Evolutionary conservation across 2,113 vertebrate species (phyloP), one percentile per base, ranked within the genome.

Genomic region (Odontophorus gujanensis): DNA sequence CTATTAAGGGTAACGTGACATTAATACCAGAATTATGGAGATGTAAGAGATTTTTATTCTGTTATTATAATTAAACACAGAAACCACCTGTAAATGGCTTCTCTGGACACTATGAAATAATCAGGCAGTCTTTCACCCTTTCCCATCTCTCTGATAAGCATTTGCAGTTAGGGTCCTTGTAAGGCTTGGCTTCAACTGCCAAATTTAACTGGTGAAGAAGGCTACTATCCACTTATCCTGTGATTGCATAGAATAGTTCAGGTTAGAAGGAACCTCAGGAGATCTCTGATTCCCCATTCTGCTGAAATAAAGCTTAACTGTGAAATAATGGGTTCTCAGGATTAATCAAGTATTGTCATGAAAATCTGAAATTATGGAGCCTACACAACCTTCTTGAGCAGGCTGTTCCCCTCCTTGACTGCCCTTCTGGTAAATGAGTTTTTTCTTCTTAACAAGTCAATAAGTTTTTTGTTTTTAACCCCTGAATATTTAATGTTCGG

Each of bases 11-110:
- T 73, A 91, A 50, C 28, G 40, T 62, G 51, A 40, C 20, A 63
- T 62, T 66, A 80, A 59, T 87, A 77, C 26, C 22, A 57, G 55
- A 89, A 80, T 80, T 89, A 82, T 14, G 57, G 61, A 58, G 26
- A n/a, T n/a, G n/a, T n/a, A n/a, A n/a, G n/a, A n/a, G n/a, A n/a
- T n/a, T n/a, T n/a, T n/a, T n/a, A n/a, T n/a, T n/a, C n/a, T n/a
- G n/a, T n/a, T n/a, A n/a, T n/a, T 66, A 8, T 6, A 77, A 80
- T 34, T 34, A 4, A 20, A 20, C 1, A 4, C 45, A 26, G 25
- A 77, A 76, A 47, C 78, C 83, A 32, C 38, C 57, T 74, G 17
- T 36, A 76, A 69, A 61, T 36, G 73, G 18, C 34, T 66, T 77
- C 67, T 66, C 13, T 61, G 53, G 63, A 59, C 25, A 36, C 11